Evolutionary conservation across 2,888 invertebrate species (phyloP).

Genomic region (Xanthorhoe spadicearia): DNA sequence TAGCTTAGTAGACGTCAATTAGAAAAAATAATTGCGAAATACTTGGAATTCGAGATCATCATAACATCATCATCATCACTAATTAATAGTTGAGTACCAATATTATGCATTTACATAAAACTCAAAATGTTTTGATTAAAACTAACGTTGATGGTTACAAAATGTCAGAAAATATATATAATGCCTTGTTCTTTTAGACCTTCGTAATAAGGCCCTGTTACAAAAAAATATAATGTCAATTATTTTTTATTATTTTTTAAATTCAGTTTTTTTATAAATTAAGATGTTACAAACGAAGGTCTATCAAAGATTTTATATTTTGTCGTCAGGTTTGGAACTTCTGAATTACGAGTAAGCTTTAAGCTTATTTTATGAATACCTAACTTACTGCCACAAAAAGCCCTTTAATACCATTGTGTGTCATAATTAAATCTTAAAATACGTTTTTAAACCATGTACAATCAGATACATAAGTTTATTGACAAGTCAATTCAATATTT

Average conservation of each 20-base stretch:
- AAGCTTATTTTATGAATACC: slow-evolving; percentile 11
- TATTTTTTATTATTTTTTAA: no score
- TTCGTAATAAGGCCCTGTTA: background rate
- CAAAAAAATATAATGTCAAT: no score
- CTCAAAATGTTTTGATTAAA: background rate
- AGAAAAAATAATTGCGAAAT: slow-evolving; percentile 10
- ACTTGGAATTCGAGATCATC: slow-evolving; percentile 25
- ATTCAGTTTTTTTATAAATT: no score
- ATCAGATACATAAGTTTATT: background rate
- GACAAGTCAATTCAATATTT: background rate
- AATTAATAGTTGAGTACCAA: slow-evolving; percentile 53
- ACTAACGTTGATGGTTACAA: no score
- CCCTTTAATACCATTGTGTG: no score
- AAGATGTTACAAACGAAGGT: slow-evolving; percentile 2
- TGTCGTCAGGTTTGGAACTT: background rate
- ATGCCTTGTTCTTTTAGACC: slow-evolving; percentile 10
- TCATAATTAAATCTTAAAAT: no score
- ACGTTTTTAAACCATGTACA: background rate
- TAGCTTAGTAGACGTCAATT: background rate
- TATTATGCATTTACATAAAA: slow-evolving; percentile 57
- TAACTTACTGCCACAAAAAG: background rate
- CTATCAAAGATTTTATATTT: slow-evolving; percentile 3
- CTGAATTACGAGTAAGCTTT: slow-evolving; percentile 3
- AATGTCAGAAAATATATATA: no score
- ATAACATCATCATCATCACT: slow-evolving; percentile 23